These are phyloP conservation scores for Scaptomyza hsui DNA, from an alignment of 1,140 invertebrate genomes.

Conservation along the genomic window DNA sequence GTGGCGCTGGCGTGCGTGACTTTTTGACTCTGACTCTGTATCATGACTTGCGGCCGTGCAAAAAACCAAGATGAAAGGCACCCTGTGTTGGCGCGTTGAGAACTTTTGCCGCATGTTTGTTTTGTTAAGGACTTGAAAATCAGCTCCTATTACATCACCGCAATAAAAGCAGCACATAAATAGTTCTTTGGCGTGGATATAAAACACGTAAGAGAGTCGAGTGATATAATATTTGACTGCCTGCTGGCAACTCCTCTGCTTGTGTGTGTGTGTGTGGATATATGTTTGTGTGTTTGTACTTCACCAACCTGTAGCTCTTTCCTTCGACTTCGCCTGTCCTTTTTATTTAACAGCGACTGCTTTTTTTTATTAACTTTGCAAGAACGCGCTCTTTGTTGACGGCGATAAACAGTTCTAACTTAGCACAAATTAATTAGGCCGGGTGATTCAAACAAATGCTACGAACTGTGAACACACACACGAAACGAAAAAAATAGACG, in stretches of 20 bases:
- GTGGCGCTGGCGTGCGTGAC: conserved; percentile 37
- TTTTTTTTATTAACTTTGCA: conserved; percentile 8
- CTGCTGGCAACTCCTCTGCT: too few species aligned
- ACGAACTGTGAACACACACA: conserved; percentile 39
- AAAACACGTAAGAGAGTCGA: conserved; percentile 36
- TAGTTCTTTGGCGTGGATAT: conserved; percentile 10
- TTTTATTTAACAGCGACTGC: conserved; percentile 10
- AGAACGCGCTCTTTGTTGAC: not conserved
- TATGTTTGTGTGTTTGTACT: not conserved
- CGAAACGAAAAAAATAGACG: conserved; percentile 1
- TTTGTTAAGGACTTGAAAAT: conserved; percentile 55
- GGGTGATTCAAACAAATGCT: conserved; percentile 2
- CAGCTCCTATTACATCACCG: conserved; percentile 65
- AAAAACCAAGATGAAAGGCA: not conserved
- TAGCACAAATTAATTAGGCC: conserved; percentile 20
- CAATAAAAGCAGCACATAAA: conserved; percentile 24
- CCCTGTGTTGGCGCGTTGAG: conserved; percentile 9
- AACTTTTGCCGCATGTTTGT: conserved; percentile 17
- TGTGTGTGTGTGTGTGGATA: conserved; percentile 18
- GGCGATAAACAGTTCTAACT: not conserved
- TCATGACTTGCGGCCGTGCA: conserved; percentile 22
- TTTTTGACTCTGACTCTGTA: conserved; percentile 9
- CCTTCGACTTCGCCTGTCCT: conserved; percentile 11
- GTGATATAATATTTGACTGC: conserved; percentile 1
- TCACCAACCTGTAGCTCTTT: conserved; percentile 68